Conservation (phyloP, 1,140 invertebrate genomes). For the Anastrepha obliqua region DNA sequence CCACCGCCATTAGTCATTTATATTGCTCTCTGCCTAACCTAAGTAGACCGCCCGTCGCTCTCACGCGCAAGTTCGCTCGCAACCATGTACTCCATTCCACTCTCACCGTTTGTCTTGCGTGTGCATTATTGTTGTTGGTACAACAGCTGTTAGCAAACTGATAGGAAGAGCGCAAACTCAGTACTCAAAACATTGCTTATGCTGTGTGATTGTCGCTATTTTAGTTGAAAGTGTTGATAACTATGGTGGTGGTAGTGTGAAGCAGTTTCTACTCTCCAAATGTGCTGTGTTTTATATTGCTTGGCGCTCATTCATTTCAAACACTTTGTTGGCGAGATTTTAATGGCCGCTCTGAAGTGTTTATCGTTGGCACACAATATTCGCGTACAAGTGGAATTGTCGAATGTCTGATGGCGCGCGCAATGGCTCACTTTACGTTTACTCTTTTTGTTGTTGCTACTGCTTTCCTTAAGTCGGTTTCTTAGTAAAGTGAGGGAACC, state of each 20-base stretch:
- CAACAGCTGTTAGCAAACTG: neutral
- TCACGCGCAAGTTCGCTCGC: neutral
- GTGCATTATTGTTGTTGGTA: neutral
- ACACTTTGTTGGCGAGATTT: constrained; percentile 64
- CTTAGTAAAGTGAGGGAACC: neutral
- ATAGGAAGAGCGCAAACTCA: constrained; percentile 7
- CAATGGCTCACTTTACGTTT: neutral
- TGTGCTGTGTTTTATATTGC: constrained; percentile 23
- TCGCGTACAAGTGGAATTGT: constrained; percentile 65
- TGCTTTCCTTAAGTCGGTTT: too few species aligned
- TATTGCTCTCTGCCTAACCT: constrained; percentile 51
- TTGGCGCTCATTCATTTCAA: constrained; percentile 56
- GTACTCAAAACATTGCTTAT: neutral
- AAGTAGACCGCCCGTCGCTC: constrained; percentile 1
- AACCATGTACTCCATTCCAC: constrained; percentile 15
- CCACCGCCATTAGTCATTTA: constrained; percentile 70
- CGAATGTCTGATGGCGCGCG: constrained; percentile 1
- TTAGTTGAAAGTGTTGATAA: neutral
- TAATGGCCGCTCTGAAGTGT: constrained; percentile 75
- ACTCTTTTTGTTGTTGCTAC: too few species aligned
- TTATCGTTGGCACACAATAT: constrained; percentile 73
- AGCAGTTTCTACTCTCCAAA: neutral
- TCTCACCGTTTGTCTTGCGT: neutral
- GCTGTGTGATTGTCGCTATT: constrained; percentile 40
- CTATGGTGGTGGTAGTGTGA: neutral